Evolutionary conservation across 2,113 vertebrate species (phyloP), one percentile per base, ranked within the genome.

Genomic region (Ammodytes dubius): DNA sequence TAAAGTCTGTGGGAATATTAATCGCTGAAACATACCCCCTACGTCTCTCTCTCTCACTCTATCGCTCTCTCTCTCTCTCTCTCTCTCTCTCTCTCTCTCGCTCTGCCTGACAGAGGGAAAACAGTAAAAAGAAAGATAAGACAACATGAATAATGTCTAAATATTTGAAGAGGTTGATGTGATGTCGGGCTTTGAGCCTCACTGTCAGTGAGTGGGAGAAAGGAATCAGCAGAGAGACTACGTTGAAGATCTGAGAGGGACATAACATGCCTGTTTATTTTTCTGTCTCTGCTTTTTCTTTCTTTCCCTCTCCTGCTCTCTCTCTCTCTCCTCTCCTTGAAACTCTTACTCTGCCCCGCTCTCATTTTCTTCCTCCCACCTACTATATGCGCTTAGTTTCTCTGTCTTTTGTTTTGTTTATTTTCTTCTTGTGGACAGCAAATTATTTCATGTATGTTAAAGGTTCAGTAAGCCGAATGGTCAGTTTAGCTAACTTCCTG

Each of bases 161-260:
- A 92, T 95, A 90, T 92, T 91, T 87, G 85, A 93, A 88, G 91
- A 90, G 89, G 86, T 76, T 91, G 92, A 92, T 92, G 87, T 90
- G 91, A 91, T 91, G 88, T 87, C 69, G 49, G 74, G 87, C 93
- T 93, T 87, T 91, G 85, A 92, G 90, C 70, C 71, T 81, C 70
- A 8, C 87, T 88, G 91, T 91, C 89, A 91, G 87, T 27, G 53
- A 85, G 85, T 81, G 82, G 84, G 88, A 91, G 84, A 74, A 27
- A 75, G 70, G 79, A 92, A 90, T 92, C 90, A 89, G 84, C 85
- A 72, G 89, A 93, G 89, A 93, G 91, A 92, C 84, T 77, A 53
- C 56, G 57, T 75, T 85, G 76, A 79, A 88, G 85, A 92, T 93
- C 88, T 90, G 85, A 90, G 79, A 67, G 71, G 45, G 72, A 84